phyloP scores from a whole-genome alignment of 2,113 vertebrate species.

The Vireo altiloquus region DNA sequence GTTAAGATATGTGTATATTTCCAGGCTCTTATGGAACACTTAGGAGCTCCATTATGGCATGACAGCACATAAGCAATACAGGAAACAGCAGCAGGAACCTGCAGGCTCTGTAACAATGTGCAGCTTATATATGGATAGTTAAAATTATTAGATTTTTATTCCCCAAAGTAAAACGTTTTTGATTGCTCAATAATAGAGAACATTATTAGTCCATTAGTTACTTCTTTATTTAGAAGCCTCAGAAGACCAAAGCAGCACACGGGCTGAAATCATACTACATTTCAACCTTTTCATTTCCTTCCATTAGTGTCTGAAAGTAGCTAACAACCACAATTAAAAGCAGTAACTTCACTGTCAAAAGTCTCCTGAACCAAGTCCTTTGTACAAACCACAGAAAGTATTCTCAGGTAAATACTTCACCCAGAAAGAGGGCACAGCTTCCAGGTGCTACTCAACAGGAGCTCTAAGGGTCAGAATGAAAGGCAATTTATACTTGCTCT shows the following conservation, averaged over 20 bases:
- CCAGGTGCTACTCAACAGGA: background rate
- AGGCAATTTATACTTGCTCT: background rate
- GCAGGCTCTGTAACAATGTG: slow-evolving; percentile 16
- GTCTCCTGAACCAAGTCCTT: background rate
- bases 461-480: background rate
- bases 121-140: slow-evolving; percentile 23
- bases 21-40: background rate
- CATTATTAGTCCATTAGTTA: slow-evolving; percentile 66
- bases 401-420: background rate
- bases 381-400: background rate
- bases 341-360: background rate
- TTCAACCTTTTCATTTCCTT: slow-evolving; percentile 43
- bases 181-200: slow-evolving; percentile 54
- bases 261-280: background rate
- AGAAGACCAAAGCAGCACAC: slow-evolving; percentile 27
- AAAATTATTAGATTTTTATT: slow-evolving; percentile 58
- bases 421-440: background rate
- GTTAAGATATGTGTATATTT: background rate
- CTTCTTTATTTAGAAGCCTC: slow-evolving; percentile 39
- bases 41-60: background rate
- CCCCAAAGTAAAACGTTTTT: slow-evolving; percentile 47
- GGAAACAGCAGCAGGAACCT: slow-evolving; percentile 28
- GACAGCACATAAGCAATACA: slow-evolving; percentile 3
- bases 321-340: slow-evolving; percentile 27
- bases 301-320: slow-evolving; percentile 8